phyloP scores from a whole-genome alignment of 2,113 vertebrate genomes.

The Cromileptes altivelis region DNA sequence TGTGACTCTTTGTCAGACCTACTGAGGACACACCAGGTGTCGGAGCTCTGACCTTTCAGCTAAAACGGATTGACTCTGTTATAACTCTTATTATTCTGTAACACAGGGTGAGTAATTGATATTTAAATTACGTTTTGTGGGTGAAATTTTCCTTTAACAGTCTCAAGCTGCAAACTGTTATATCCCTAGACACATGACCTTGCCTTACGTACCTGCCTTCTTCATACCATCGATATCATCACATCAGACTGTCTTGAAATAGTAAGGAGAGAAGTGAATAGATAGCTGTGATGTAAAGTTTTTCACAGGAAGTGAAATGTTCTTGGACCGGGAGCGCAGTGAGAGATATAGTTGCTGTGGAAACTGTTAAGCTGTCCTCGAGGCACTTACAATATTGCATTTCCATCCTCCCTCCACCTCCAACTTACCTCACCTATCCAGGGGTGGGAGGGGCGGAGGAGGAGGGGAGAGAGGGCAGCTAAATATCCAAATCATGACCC shows the following conservation, averaged over 20 bases:
- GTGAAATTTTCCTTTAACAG: too few relatives aligned
- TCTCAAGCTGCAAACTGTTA: neutral
- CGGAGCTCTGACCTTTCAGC: too few relatives aligned
- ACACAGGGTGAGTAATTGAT: too few relatives aligned
- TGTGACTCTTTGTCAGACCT: too few relatives aligned
- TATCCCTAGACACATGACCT: neutral
- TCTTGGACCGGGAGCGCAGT: slow-evolving; percentile 32
- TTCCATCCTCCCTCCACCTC: slow-evolving; percentile 26
- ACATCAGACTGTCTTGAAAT: neutral
- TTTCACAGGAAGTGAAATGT: slow-evolving; percentile 55
- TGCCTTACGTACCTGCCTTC: neutral
- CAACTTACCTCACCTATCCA: slow-evolving; percentile 29
- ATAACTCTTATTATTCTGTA: too few relatives aligned
- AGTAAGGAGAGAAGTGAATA: slow-evolving; percentile 16
- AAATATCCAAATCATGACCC: slow-evolving; percentile 28
- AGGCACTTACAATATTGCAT: slow-evolving; percentile 61
- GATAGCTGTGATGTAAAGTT: slow-evolving; percentile 49
- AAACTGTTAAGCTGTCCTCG: slow-evolving; percentile 72
- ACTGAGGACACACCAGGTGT: too few relatives aligned
- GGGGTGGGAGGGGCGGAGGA: neutral
- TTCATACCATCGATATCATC: neutral
- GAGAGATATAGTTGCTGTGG: slow-evolving; percentile 78
- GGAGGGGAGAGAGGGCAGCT: neutral
- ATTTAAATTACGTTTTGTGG: too few relatives aligned
- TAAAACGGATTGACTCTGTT: too few relatives aligned